These are phyloP conservation scores for Caracal caracal DNA, from an alignment of 2,113 vertebrate species.

Conservation along the genomic window DNA sequence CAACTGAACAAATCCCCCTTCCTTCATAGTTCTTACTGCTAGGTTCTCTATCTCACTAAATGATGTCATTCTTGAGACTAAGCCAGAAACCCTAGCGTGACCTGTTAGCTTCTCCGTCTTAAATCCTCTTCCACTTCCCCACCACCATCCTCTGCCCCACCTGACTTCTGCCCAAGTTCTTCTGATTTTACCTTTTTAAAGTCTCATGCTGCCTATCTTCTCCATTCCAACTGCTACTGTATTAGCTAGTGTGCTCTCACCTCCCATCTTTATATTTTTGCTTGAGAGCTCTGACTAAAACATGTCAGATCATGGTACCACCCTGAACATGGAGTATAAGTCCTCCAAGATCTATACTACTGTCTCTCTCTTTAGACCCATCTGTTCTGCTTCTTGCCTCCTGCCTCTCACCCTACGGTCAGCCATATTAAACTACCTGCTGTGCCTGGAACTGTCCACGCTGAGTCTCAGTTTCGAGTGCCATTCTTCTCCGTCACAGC, in stretches of 20 bases:
- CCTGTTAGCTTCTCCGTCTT: neutral
- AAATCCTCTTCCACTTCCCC: neutral
- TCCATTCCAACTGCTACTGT: neutral
- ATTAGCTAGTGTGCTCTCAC: neutral
- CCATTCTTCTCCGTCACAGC: conserved; percentile 54
- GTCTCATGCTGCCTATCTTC: neutral
- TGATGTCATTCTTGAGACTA: neutral
- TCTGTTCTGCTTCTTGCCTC: conserved; percentile 37
- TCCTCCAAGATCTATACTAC: neutral
- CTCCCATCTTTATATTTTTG: neutral
- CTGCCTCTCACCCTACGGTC: neutral
- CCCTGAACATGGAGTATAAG: neutral
- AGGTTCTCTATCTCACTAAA: neutral
- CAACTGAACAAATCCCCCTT: neutral
- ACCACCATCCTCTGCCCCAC: neutral
- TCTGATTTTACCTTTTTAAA: neutral
- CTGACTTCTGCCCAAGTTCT: neutral
- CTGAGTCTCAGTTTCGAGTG: conserved; percentile 44
- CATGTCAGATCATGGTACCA: neutral
- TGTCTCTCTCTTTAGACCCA: neutral
- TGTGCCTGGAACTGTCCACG: conserved; percentile 13
- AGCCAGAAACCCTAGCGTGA: neutral
- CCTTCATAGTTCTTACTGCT: neutral
- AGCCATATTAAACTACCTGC: neutral
- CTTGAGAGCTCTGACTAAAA: neutral